These are phyloP conservation scores for Drosophila nr. perissopoda DNA, from an alignment of 2,888 invertebrate species.

Conservation along the genomic window DNA sequence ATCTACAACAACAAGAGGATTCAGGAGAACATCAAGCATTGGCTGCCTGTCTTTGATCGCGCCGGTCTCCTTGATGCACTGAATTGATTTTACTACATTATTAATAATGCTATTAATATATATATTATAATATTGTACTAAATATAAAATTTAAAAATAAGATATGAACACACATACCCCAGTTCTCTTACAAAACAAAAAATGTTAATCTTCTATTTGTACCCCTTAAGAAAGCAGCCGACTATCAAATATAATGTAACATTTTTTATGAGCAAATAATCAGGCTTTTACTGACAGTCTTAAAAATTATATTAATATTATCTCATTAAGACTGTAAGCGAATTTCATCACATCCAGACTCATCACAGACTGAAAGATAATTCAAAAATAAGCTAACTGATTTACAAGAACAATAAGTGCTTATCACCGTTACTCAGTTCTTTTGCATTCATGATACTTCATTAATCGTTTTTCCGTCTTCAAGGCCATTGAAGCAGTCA, in stretches of 20 bases:
- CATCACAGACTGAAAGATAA: neutral
- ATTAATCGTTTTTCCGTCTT: neutral
- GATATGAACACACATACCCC: neutral
- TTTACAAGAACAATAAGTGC: neutral
- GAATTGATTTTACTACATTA: slow-evolving; percentile 4
- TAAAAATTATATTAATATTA: neutral
- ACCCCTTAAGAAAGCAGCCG: neutral
- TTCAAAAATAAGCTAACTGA: neutral
- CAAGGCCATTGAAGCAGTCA: neutral
- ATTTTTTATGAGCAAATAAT: neutral
- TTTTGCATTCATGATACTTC: neutral
- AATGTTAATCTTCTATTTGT: neutral
- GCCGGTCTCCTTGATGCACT: slow-evolving; percentile 73
- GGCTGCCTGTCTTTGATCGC: slow-evolving; percentile 80
- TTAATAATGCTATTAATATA: neutral
- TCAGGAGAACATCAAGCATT: slow-evolving; percentile 67
- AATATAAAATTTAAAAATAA: neutral
- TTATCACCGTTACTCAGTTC: neutral
- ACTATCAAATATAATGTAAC: neutral
- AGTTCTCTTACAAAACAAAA: neutral
- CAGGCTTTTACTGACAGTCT: neutral
- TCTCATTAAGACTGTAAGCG: neutral
- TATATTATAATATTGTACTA: neutral
- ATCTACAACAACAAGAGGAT: slow-evolving; percentile 75
- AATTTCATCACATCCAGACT: slow-evolving; percentile 3